Conservation (phyloP, 2,797 vertebrate species). For the Scolopax rusticola region DNA sequence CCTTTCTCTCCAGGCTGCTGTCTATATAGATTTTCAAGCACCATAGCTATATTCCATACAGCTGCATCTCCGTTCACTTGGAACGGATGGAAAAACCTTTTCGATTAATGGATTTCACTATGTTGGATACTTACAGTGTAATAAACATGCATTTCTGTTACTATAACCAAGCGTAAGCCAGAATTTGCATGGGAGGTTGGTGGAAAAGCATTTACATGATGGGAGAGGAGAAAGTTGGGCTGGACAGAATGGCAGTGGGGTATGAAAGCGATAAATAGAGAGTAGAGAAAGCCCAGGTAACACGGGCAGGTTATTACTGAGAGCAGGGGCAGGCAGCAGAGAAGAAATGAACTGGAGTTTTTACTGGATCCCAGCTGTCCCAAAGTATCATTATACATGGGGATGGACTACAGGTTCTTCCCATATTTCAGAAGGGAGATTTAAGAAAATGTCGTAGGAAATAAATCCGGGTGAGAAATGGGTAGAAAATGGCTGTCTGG, state of each 20-base stretch:
- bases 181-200: constrained; percentile 20
- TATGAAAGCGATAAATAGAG: not conserved
- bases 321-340: not conserved
- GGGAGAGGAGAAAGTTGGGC: constrained; percentile 34
- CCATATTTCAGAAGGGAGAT: not conserved
- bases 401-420: not conserved
- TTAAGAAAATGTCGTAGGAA: not conserved
- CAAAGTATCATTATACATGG: not conserved
- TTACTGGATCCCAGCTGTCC: not conserved
- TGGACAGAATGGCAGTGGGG: constrained; percentile 16
- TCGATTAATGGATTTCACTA: not conserved
- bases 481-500: not conserved
- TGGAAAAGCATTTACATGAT: not conserved
- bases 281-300: not conserved
- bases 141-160: constrained; percentile 21
- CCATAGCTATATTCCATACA: not conserved
- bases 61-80: constrained; percentile 16
- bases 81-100: constrained; percentile 51
- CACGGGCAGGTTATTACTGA: not conserved
- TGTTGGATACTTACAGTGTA: not conserved
- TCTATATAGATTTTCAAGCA: constrained; percentile 31
- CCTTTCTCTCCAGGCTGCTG: not conserved
- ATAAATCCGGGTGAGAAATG: not conserved
- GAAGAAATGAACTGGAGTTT: constrained; percentile 20
- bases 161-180: not conserved